phyloP scores from a whole-genome alignment of 2,888 invertebrate species.

The Drosophila phalerata region DNA sequence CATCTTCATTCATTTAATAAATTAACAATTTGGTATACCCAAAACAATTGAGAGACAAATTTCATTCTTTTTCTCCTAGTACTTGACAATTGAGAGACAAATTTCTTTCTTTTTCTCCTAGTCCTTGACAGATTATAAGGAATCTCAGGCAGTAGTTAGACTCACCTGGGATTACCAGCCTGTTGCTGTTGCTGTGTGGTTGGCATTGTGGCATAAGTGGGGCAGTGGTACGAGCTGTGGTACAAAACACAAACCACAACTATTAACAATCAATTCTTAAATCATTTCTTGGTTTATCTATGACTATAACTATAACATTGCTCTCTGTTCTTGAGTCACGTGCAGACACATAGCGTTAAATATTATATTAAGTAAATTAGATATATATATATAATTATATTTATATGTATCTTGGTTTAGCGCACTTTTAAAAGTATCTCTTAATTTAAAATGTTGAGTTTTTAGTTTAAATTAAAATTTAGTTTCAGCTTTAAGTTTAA shows the following conservation, averaged over 20 bases:
- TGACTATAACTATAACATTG: constrained; percentile 33
- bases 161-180: constrained; percentile 60
- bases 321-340: constrained; percentile 60
- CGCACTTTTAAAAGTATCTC: constrained; percentile 48
- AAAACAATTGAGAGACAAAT: no score
- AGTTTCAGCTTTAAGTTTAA: constrained; percentile 33
- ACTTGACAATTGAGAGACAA: no score
- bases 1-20: no score
- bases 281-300: background rate
- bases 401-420: constrained; percentile 38
- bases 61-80: no score
- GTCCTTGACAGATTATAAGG: no score
- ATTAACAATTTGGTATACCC: no score
- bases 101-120: no score
- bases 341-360: constrained; percentile 76
- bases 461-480: constrained; percentile 32
- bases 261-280: constrained; percentile 14
- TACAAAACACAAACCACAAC: constrained; percentile 28
- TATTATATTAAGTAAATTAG: constrained; percentile 22
- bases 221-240: constrained; percentile 83
- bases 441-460: constrained; percentile 24
- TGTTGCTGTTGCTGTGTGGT: constrained; percentile 87
- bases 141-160: no score
- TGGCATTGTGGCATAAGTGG: constrained; percentile 85
- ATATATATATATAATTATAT: constrained; percentile 14